A percentile compares a stretch with the other conserved stretches of the same genome.
phyloP scores from a whole-genome alignment of 2,888 invertebrate genomes.

The Pogonocherus hispidulus region DNA sequence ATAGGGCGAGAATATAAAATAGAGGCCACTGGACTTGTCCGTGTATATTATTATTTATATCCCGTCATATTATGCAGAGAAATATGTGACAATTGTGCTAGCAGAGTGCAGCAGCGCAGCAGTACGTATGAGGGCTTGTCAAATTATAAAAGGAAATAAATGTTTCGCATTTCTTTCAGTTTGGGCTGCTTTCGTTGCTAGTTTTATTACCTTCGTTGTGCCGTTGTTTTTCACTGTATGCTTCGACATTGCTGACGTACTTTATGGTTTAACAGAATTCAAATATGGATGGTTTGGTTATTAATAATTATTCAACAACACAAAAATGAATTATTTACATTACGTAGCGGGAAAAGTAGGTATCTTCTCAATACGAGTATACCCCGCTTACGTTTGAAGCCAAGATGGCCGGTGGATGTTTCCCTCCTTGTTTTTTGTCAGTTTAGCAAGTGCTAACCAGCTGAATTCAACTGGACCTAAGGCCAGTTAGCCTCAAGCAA shows the following conservation, averaged over 20 bases:
- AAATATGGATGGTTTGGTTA: too few species aligned
- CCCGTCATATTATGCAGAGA: conserved; percentile 25
- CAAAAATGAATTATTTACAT: too few species aligned
- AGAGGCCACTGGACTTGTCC: conserved; percentile 19
- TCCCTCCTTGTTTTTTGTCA: too few species aligned
- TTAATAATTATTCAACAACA: too few species aligned
- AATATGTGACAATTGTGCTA: conserved; percentile 28
- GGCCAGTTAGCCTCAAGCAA: too few species aligned
- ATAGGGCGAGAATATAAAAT: conserved; percentile 7
- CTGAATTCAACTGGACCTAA: too few species aligned
- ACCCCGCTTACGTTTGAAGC: too few species aligned
- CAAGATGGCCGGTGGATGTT: too few species aligned
- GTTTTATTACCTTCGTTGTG: background rate
- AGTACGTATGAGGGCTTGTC: conserved; percentile 14
- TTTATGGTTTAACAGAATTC: too few species aligned
- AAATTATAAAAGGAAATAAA: conserved; percentile 20
- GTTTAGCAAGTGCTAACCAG: too few species aligned
- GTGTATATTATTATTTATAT: conserved; percentile 31
- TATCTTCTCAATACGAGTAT: too few species aligned
- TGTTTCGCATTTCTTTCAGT: conserved; percentile 15
- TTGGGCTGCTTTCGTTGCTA: background rate
- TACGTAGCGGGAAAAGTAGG: too few species aligned
- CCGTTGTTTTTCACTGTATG: background rate
- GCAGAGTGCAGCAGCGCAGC: conserved; percentile 22
- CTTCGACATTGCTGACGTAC: background rate